Base-by-base conservation (phyloP, 2,113 vertebrate genomes). In the Misgurnus anguillicaudatus region DNA sequence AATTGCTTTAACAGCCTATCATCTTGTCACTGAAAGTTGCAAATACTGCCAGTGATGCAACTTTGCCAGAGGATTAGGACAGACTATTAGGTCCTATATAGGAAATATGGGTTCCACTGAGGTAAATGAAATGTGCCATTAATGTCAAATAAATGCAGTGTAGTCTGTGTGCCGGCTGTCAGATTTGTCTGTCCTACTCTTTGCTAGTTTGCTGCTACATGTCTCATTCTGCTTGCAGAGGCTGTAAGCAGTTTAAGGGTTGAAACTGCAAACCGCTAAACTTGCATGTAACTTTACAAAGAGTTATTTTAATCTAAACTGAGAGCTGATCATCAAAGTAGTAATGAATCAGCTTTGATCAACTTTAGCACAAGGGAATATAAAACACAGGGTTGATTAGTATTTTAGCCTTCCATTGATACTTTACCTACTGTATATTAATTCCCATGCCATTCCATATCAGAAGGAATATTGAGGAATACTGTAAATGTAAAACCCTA, bases 11-110 rank as follows among this genome's bases (percentile, higher is more conserved):
- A 48, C 48, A 66, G 36, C 13, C 48, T 51, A 14, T 19, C 45
- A 24, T 75, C 58, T 76, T 76, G 42, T 63, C 42, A 42, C n/a
- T 47, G 58, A 6, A 66, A 53, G 38, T 36, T 42, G 38, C 61
- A 65, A 38, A 38, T 38, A 51, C 48, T 57, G 75, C 31, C 66
- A 13, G 64, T 62, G 64, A 60, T 78, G 51, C 55, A 42, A 73
- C 38, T 21, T 21, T 39, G 55, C 14, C 21, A 21, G 38, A 58
- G 36, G 58, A 14, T 24, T 19, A 72, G 53, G 36, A 58, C 6
- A 42, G 53, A 16, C 14, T 2, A 4, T 38, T 24, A 47, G 19
- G 68, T 13, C 48, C 41, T 21, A 58, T 58, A 58, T 21, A 41
- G 9, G n/a, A 41, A 3, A 36, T 47, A 36, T 62, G 14, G 31